phyloP scores from a whole-genome alignment of 2,113 vertebrate species.

The Megaceryle maxima region DNA sequence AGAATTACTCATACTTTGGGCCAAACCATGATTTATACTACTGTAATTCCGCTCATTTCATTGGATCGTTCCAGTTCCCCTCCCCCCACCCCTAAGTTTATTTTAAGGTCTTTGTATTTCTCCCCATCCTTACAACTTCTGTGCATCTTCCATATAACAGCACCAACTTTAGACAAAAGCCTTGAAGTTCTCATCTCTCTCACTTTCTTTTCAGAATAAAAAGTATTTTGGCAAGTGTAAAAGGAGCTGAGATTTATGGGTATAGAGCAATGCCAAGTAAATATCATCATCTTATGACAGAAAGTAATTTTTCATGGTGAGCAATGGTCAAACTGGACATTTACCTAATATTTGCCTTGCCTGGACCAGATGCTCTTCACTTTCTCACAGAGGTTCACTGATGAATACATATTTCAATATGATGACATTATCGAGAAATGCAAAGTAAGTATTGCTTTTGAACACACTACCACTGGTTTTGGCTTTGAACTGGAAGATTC shows the following conservation, averaged over 20 bases:
- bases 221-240: neutral
- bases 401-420: neutral
- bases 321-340: neutral
- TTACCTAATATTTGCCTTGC: neutral
- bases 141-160: neutral
- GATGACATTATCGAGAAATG: neutral
- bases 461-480: neutral
- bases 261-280: neutral
- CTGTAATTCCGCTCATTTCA: neutral
- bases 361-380: neutral
- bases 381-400: neutral
- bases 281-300: neutral
- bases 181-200: neutral
- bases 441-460: neutral
- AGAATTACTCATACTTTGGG: neutral
- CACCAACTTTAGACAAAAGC: neutral
- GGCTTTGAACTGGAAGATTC: neutral
- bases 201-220: conserved; percentile 9
- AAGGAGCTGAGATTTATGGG: neutral
- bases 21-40: conserved; percentile 21
- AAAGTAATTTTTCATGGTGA: neutral
- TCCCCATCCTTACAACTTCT: neutral
- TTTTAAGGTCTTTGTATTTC: conserved; percentile 7
- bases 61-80: neutral
- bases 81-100: neutral